Evolutionary conservation across 2,797 vertebrate species (phyloP), one percentile per base, ranked within the genome.

Genomic region (Halcyon badia): DNA sequence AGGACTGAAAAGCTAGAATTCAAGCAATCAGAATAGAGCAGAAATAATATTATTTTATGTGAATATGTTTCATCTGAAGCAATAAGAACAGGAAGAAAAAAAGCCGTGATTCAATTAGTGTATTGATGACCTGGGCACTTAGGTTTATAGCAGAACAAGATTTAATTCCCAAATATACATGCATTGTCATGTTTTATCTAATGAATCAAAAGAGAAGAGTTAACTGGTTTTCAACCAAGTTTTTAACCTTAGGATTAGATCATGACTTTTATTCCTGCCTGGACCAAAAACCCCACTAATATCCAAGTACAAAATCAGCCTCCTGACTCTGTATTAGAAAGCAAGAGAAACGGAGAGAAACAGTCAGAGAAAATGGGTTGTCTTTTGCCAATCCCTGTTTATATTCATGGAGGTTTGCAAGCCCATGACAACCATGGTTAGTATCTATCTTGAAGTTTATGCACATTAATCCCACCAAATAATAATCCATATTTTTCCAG

Each of bases 151-250:
- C 20, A 66, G n/a, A 48, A 72, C 35, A 15, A 72, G 39, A 70
- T 49, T 92, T 77, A 94, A 91, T 85, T 94, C 71, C 64, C 78
- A 90, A 69, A 78, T 46, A 77, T 7, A 15, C 6, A 26, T 39
- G 21, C 4, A 2, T 9, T 14, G 5, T 52, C 82, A 62, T 52
- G 51, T 72, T 42, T 79, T 41, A 70, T 10, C 51, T 44, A 64
- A 70, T 26, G 21, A 87, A 73, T 4, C 60, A 68, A 52, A 78
- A 85, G 33, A 76, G 28, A 71, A 48, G 2, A 76, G 11, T 41
- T 66, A 73, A 51, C 37, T 26, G 46, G 26, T 68, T 82, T 83
- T 48, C 52, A 91, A 26, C 12, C 35, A 35, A n/a, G 52, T 57
- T 41, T 75, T 94, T 49, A 86, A 51, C 41, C 11, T 76, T 69